Conservation (phyloP, 2,113 vertebrate species). For the Eublepharis macularius region DNA sequence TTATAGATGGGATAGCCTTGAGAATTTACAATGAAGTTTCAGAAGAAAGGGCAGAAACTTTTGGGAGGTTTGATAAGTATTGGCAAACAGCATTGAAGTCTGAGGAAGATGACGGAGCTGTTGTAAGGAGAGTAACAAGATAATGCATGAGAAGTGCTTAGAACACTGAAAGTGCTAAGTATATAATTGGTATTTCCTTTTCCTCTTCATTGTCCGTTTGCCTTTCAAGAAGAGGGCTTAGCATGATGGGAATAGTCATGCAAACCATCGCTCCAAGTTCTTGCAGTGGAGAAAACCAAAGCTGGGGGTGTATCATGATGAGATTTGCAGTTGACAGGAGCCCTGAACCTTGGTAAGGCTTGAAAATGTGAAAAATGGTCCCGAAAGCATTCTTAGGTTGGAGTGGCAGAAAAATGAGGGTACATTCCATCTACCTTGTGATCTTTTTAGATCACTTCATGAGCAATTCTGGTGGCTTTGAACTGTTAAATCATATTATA, state of each 20-base stretch:
- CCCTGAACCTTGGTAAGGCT: background rate
- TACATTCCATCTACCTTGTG: too few species aligned
- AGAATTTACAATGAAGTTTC: background rate
- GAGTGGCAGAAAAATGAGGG: background rate
- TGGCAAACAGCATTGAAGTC: too few species aligned
- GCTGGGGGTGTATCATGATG: background rate
- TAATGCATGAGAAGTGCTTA: too few species aligned
- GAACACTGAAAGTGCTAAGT: too few species aligned
- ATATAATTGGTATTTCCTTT: too few species aligned
- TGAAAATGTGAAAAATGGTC: background rate
- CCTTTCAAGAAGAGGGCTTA: background rate
- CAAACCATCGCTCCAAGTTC: background rate
- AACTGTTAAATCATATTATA: background rate
- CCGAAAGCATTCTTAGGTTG: background rate
- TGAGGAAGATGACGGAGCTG: too few species aligned
- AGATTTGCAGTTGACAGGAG: too few species aligned
- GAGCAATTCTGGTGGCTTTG: background rate
- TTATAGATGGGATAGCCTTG: background rate
- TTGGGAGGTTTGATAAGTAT: too few species aligned
- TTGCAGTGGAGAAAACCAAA: background rate
- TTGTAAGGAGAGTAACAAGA: too few species aligned
- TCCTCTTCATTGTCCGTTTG: background rate
- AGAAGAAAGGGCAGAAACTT: background rate
- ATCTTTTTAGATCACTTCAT: background rate
- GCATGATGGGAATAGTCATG: background rate